Base-by-base conservation (phyloP, 2,888 invertebrate species). In the Caradrina kadenii region DNA sequence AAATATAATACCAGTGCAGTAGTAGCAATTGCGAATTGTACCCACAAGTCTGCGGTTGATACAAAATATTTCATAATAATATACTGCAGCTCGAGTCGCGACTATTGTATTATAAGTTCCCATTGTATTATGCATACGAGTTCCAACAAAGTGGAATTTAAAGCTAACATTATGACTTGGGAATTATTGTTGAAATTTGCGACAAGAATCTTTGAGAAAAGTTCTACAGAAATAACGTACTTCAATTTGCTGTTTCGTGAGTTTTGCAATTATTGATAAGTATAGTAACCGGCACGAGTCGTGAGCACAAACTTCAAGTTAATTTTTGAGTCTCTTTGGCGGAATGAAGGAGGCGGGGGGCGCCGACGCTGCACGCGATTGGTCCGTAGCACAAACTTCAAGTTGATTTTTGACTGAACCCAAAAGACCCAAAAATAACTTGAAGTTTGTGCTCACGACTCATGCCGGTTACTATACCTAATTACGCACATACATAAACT, bases 41-140 rank as follows among this genome's bases (percentile, higher is more conserved):
- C 26, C 55, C 72, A 60, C 64, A 63, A 77, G 77, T 48, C 42
- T 26, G 50, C 52, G 15, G 45, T 39, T 45, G 26, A 15, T 50
- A 17, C 10, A 71, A 59, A 67, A 69, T 73, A 79, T 58, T 63
- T 63, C 19, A 73, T 73, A 45, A 1, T 22, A 63, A 59, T 49
- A 49, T 22, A 67, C 26, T 50, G 60, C 50, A 55, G 58, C 6
- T 50, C 5, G 10, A 52, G 31, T 68, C n/a, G 11, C 52, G 69
- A 49, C 71, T 48, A 45, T 22, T 59, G 56, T 35, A 79, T 54
- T 56, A 35, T 62, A 45, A 39, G 21, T 42, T 45, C 45, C 53
- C 26, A 21, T 48, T 59, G 26, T 52, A 45, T 49, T 60, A 58
- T 68, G 48, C 31, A 61, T 54, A 26, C 10, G 10, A 56, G 67